Evolutionary conservation across 2,888 invertebrate genomes (phyloP).

Genomic region (Drosophila algonquin): DNA sequence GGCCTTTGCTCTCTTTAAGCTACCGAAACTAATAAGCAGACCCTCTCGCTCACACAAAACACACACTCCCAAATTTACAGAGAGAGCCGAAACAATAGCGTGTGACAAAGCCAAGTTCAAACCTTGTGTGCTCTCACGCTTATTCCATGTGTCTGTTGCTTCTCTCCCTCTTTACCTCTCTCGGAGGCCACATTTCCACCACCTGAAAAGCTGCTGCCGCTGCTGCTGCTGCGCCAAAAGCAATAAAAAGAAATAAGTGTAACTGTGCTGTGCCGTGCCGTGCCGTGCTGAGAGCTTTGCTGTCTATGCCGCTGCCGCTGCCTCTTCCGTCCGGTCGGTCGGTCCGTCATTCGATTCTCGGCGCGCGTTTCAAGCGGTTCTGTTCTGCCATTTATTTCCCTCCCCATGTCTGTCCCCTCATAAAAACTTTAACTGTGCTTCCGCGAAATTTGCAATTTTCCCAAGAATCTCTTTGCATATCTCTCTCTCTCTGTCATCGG

Average conservation of each 20-base stretch:
- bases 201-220: conserved; percentile 60
- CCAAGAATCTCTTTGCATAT: background rate
- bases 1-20: conserved; percentile 27
- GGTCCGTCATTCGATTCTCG: conserved; percentile 59
- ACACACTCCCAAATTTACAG: conserved; percentile 5
- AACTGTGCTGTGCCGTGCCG: conserved; percentile 18
- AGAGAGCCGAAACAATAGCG: conserved; percentile 33
- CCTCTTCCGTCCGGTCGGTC: conserved; percentile 3
- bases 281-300: conserved; percentile 15
- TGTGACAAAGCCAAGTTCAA: conserved; percentile 69
- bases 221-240: conserved; percentile 64
- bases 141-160: conserved; percentile 15
- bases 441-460: conserved; percentile 37
- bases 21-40: conserved; percentile 46
- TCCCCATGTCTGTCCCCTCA: conserved; percentile 24
- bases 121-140: conserved; percentile 37
- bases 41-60: conserved; percentile 21
- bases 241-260: conserved; percentile 40
- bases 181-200: conserved; percentile 23
- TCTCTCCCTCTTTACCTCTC: conserved; percentile 15
- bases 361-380: conserved; percentile 63
- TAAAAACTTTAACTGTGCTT: conserved; percentile 52
- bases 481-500: conserved; percentile 5
- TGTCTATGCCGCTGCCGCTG: conserved; percentile 7
- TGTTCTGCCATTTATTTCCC: conserved; percentile 41